Conservation (phyloP, 2,888 invertebrate genomes). For the Oscheius sp. region DNA sequence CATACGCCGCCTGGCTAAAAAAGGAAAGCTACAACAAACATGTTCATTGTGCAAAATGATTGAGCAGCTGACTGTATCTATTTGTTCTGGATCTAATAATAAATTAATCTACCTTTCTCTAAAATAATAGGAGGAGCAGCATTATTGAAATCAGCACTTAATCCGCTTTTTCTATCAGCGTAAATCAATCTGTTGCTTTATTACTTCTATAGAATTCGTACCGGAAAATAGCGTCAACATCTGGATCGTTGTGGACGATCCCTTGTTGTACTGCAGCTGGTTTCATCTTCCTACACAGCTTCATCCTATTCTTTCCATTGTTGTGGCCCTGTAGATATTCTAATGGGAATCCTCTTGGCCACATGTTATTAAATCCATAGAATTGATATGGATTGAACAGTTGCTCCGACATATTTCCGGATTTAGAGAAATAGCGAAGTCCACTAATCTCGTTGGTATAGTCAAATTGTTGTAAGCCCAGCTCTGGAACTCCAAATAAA, state of each 20-base stretch:
- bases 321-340: slow-evolving; percentile 40
- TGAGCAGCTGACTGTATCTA: too few species aligned
- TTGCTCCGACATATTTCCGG: slow-evolving; percentile 23
- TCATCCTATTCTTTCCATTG: slow-evolving; percentile 35
- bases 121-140: slow-evolving; percentile 46
- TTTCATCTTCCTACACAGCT: slow-evolving; percentile 35
- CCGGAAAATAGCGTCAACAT: slow-evolving; percentile 51
- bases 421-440: slow-evolving; percentile 1
- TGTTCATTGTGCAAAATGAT: background rate
- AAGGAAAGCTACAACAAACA: too few species aligned
- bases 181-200: slow-evolving; percentile 37
- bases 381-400: slow-evolving; percentile 50
- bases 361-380: slow-evolving; percentile 41
- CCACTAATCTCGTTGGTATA: slow-evolving; percentile 20
- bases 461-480: slow-evolving; percentile 46
- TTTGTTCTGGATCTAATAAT: too few species aligned
- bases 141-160: slow-evolving; percentile 40
- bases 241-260: slow-evolving; percentile 50
- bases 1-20: too few species aligned
- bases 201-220: background rate
- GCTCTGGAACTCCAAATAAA: slow-evolving; percentile 20
- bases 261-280: slow-evolving; percentile 53
- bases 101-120: slow-evolving; percentile 21
- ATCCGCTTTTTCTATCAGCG: slow-evolving; percentile 38
- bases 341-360: slow-evolving; percentile 52